Conservation (phyloP, 2,797 vertebrate species). For the Morelia viridis region DNA sequence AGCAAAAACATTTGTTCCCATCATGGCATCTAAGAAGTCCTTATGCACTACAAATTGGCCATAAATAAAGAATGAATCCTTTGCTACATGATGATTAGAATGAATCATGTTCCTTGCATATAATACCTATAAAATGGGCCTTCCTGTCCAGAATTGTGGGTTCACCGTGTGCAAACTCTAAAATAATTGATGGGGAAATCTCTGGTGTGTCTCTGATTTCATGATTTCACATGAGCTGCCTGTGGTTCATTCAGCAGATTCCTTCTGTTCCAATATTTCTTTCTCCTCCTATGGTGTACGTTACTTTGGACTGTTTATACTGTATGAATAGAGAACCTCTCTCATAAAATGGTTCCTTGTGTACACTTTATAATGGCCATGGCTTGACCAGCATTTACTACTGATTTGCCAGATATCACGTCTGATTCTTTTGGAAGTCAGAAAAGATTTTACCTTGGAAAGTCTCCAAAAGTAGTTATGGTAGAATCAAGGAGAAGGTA, state of each 20-base stretch:
- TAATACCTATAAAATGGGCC: not conserved
- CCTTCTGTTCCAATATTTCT: not conserved
- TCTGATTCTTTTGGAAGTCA: not conserved
- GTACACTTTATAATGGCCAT: not conserved
- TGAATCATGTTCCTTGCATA: slow-evolving; percentile 14
- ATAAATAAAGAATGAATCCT: slow-evolving; percentile 15
- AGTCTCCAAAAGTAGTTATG: not conserved
- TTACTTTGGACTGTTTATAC: not conserved
- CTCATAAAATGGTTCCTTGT: not conserved
- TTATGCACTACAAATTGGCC: slow-evolving; percentile 18
- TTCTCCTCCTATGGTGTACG: not conserved
- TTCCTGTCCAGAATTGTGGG: not conserved
- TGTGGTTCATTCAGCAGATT: not conserved
- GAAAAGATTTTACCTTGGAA: not conserved
- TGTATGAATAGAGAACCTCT: not conserved
- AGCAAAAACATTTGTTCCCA: slow-evolving; percentile 27
- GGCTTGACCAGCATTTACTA: not conserved
- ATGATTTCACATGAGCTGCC: not conserved
- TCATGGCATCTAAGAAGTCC: not conserved
- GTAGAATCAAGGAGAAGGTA: not conserved
- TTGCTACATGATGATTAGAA: not conserved
- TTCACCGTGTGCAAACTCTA: not conserved
- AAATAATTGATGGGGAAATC: not conserved
- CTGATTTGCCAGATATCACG: not conserved
- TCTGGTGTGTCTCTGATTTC: not conserved